Conservation (phyloP, 2,797 vertebrate genomes). For the Botia almorhae region DNA sequence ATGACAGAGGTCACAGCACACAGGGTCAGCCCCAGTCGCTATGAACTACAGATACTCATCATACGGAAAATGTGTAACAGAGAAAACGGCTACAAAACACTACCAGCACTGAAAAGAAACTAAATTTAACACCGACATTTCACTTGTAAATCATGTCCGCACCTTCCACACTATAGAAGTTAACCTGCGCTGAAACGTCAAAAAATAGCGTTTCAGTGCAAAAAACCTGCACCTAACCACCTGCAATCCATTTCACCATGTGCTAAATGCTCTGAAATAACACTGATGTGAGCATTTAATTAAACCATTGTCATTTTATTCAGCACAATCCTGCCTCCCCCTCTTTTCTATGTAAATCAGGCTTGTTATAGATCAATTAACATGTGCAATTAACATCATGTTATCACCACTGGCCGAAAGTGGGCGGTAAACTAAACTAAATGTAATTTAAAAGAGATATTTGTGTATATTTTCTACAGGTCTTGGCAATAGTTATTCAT, state of each 20-base stretch:
- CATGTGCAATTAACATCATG: not conserved
- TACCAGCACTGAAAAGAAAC: conserved; percentile 16
- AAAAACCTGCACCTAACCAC: not conserved
- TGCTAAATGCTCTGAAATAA: not conserved
- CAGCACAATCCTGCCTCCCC: not conserved
- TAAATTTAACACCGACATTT: conserved; percentile 6
- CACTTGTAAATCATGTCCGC: too few species aligned
- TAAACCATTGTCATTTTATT: not conserved
- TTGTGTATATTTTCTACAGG: not conserved
- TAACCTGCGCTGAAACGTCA: too few species aligned
- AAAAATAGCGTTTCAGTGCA: too few species aligned
- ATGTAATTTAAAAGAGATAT: not conserved
- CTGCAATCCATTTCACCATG: not conserved
- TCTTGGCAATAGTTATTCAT: not conserved
- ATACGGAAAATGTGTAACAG: conserved; percentile 25
- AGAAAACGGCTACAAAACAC: not conserved
- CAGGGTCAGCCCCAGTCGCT: conserved; percentile 38
- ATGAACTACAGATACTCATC: conserved; percentile 45
- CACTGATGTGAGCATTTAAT: conserved; percentile 7
- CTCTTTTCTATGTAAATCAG: too few species aligned
- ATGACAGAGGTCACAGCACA: conserved; percentile 51
- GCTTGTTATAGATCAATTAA: not conserved
- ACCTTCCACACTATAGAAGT: not conserved
- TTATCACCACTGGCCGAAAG: not conserved
- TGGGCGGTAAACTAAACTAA: not conserved